Conservation (phyloP, 1,140 invertebrate genomes). For the Calephelis virginiensis region DNA sequence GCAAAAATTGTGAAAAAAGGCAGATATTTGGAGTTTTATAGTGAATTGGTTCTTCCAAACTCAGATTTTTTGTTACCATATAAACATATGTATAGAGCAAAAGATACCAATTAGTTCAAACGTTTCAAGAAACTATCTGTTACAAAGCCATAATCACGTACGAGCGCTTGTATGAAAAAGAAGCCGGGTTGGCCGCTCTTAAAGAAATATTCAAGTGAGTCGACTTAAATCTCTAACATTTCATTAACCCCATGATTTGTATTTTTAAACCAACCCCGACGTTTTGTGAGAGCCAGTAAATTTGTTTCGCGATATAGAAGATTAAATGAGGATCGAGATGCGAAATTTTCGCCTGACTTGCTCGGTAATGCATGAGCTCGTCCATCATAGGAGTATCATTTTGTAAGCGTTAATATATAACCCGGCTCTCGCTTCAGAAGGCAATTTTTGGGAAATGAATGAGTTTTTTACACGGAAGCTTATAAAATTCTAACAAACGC, state of each 20-base stretch:
- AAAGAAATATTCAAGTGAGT: not conserved
- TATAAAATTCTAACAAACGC: too few relatives aligned
- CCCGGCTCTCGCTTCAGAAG: not conserved
- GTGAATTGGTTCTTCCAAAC: too few relatives aligned
- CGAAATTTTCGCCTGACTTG: conserved; percentile 12
- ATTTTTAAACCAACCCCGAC: conserved; percentile 9
- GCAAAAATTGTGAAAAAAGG: too few relatives aligned
- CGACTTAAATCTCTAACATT: not conserved
- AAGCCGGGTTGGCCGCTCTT: too few relatives aligned
- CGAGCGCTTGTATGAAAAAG: too few relatives aligned
- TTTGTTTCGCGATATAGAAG: conserved; percentile 8
- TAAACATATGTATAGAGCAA: too few relatives aligned
- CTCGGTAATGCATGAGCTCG: conserved; percentile 8
- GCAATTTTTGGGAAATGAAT: conserved; percentile 11
- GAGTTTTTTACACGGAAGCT: not conserved
- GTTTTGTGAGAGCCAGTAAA: conserved; percentile 4
- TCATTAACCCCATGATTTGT: not conserved
- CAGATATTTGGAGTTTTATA: too few relatives aligned
- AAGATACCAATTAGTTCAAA: too few relatives aligned
- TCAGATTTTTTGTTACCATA: too few relatives aligned
- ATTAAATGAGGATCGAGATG: conserved; percentile 9
- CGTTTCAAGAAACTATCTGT: too few relatives aligned
- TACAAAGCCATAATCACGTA: too few relatives aligned
- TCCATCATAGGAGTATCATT: conserved; percentile 14
- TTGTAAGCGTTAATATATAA: conserved; percentile 14